Evolutionary conservation across 2,888 invertebrate genomes (phyloP), one percentile per base, ranked within the genome.

Genomic region (Pharmacophagus antenor): DNA sequence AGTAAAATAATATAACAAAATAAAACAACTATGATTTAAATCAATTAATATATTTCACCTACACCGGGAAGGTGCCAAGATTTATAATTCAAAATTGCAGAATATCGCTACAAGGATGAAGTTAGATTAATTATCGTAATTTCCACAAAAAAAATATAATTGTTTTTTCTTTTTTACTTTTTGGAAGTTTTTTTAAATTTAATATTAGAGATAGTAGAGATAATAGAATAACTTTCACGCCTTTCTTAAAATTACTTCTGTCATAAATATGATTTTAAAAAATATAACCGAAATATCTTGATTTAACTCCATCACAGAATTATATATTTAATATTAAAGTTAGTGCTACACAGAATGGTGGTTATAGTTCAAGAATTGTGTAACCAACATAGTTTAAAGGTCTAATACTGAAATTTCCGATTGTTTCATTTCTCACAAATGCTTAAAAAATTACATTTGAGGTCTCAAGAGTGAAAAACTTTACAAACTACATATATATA

Each of bases 1-100:
- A 31, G 15, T 31, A 27, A 27, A 27, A 27, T 5, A 8, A 27
- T 27, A 8, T 1, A 21, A 51, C 20, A 3, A 2, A 31, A 48
- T 49, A 21, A 54, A 48, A 41, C 48, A 49, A 27, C 47, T 27
- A 10, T 41, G 27, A 20, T 54, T 37, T 6, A 48, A 58, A 47
- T 22, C 53, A 42, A 59, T 49, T 41, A 54, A 59, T 53, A 54
- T 44, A 54, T 49, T 49, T 12, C 37, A 17, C 48, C 12, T n/a
- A 25, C 25, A 41, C 18, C 10, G 5, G 27, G 6, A 27, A 42
- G 15, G 42, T 42, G 17, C 15, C n/a, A 17, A 42, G 17, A 15
- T 31, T 12, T 31, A 27, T 27, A 10, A 27, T 12, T 31, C 10
- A 12, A 10, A 10, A 2, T 31, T 31, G 10, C 15, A 1, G 1